These are phyloP conservation scores for Hyles lineata DNA, from an alignment of 2,888 invertebrate genomes.

Conservation along the genomic window DNA sequence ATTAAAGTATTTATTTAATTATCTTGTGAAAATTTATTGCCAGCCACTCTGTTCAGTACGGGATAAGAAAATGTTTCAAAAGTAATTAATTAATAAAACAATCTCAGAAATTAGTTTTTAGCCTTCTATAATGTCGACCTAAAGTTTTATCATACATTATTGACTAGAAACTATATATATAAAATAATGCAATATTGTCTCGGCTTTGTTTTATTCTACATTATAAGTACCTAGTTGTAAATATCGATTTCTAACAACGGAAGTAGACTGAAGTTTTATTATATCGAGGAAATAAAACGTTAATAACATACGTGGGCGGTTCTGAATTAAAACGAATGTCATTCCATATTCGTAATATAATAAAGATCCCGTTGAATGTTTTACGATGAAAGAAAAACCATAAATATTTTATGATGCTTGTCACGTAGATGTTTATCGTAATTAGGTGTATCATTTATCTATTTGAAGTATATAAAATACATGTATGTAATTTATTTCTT, in stretches of 20 bases:
- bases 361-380: slow-evolving; percentile 15
- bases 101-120: too few relatives aligned
- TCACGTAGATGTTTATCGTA: not conserved
- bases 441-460: not conserved
- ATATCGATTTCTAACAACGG: not conserved
- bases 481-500: too few relatives aligned
- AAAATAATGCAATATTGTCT: too few relatives aligned
- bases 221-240: not conserved
- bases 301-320: slow-evolving; percentile 24
- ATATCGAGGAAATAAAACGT: slow-evolving; percentile 31
- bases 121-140: too few relatives aligned
- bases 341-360: slow-evolving; percentile 14
- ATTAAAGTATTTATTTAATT: too few relatives aligned
- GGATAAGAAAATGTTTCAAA: too few relatives aligned
- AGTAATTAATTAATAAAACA: too few relatives aligned
- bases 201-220: not conserved
- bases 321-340: slow-evolving; percentile 27
- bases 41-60: too few relatives aligned
- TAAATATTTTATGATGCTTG: not conserved
- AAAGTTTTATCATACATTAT: too few relatives aligned
- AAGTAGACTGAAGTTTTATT: slow-evolving; percentile 26
- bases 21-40: too few relatives aligned
- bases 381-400: not conserved
- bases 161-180: too few relatives aligned
- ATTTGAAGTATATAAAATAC: not conserved